Evolutionary conservation across 2,797 vertebrate genomes (phyloP).

Genomic region (Clangula hyemalis): DNA sequence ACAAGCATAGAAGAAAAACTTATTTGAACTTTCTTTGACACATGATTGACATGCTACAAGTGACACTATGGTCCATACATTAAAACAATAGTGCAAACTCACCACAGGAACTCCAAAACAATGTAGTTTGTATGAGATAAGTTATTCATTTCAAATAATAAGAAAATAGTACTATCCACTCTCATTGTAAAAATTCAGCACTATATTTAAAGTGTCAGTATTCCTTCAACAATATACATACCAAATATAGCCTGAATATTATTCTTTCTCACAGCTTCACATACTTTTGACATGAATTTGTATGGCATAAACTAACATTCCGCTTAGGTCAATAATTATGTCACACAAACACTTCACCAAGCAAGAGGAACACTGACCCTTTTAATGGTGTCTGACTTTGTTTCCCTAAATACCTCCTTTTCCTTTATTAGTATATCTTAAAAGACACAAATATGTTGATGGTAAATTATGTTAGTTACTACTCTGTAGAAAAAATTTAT

Average conservation of each 20-base stretch:
- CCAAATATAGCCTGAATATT: slow-evolving; percentile 46
- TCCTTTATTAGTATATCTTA: slow-evolving; percentile 66
- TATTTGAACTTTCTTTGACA: slow-evolving; percentile 61
- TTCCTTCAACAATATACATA: slow-evolving; percentile 70
- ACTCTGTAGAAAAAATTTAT: slow-evolving; percentile 77
- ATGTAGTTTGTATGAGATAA: slow-evolving; percentile 69
- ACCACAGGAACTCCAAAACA: slow-evolving; percentile 79
- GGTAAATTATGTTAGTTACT: slow-evolving; percentile 69
- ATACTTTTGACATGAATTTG: slow-evolving; percentile 56
- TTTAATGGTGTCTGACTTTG: slow-evolving; percentile 66
- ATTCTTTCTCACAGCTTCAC: slow-evolving; percentile 61
- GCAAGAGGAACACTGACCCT: slow-evolving; percentile 76
- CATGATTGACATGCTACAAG: slow-evolving; percentile 79
- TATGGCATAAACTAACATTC: slow-evolving; percentile 62
- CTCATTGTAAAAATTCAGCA: slow-evolving; percentile 72
- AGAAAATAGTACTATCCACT: slow-evolving; percentile 80
- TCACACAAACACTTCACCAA: slow-evolving; percentile 62
- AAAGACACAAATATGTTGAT: slow-evolving; percentile 74
- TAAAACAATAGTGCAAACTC: slow-evolving; percentile 83
- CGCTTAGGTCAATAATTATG: slow-evolving; percentile 68
- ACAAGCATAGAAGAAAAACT: slow-evolving; percentile 72
- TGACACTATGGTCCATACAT: slow-evolving; percentile 72
- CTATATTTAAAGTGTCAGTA: slow-evolving; percentile 70
- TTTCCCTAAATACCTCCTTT: slow-evolving; percentile 62
- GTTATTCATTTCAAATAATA: slow-evolving; percentile 78